Evolutionary conservation across 1,140 invertebrate genomes (phyloP).

Genomic region (Colletes gigas): DNA sequence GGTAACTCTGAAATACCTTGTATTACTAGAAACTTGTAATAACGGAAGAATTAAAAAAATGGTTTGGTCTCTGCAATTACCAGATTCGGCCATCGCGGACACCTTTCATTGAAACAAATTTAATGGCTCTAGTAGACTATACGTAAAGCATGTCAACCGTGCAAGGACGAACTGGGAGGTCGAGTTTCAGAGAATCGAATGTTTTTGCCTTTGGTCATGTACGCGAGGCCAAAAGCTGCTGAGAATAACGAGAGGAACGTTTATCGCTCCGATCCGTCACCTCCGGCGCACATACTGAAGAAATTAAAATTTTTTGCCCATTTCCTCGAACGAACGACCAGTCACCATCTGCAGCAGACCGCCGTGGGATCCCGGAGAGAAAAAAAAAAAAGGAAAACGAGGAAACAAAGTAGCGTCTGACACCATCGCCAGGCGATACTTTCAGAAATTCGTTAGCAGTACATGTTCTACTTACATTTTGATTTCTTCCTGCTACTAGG

Average conservation of each 20-base stretch:
- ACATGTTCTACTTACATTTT: conserved; percentile 40
- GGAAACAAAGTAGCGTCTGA: conserved; percentile 14
- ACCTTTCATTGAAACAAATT: conserved; percentile 13
- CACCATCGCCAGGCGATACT: background rate
- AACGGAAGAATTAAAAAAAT: too few relatives aligned
- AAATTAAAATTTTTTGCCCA: conserved; percentile 70
- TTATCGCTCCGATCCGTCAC: conserved; percentile 69
- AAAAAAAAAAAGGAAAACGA: conserved; percentile 39
- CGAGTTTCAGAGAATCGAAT: conserved; percentile 28
- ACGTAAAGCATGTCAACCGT: conserved; percentile 12
- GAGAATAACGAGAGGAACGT: conserved; percentile 47
- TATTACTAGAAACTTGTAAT: too few relatives aligned
- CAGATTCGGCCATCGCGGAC: too few relatives aligned
- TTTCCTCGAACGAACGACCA: conserved; percentile 48
- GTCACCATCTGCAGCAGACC: conserved; percentile 32
- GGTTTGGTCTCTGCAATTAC: too few relatives aligned
- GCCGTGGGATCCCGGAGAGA: conserved; percentile 18
- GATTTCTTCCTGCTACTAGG: background rate
- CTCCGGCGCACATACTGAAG: conserved; percentile 67
- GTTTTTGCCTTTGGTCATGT: conserved; percentile 25
- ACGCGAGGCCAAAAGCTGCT: conserved; percentile 29
- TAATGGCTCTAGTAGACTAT: background rate
- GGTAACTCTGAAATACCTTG: too few relatives aligned
- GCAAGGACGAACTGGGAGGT: conserved; percentile 13
- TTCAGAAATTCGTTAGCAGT: conserved; percentile 34